Evolutionary conservation across 2,113 vertebrate species (phyloP).

Genomic region (Onychostoma macrolepis): DNA sequence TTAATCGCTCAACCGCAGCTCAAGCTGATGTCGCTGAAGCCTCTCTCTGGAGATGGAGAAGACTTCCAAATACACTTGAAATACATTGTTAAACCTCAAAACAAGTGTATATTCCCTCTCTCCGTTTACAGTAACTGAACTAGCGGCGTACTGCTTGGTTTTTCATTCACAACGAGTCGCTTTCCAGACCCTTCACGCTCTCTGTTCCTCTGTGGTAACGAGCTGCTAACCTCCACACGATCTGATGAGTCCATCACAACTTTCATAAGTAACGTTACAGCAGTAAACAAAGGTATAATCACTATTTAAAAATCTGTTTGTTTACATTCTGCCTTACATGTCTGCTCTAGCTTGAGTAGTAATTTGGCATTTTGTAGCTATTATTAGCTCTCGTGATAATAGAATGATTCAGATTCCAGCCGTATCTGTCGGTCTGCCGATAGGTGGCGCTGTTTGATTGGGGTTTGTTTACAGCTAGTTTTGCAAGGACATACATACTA

Average conservation of each 20-base stretch:
- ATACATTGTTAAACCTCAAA: not conserved
- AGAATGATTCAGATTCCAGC: not conserved
- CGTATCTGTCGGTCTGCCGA: not conserved
- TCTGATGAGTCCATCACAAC: not conserved
- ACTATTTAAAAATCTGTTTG: not conserved
- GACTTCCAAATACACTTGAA: not conserved
- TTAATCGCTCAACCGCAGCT: not conserved
- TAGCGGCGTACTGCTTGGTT: not conserved
- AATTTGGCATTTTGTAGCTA: not conserved
- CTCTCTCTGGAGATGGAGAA: not conserved
- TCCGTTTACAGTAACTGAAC: too few species aligned
- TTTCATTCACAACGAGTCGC: not conserved
- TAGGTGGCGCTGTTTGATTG: not conserved
- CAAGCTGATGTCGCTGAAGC: not conserved
- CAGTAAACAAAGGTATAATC: not conserved
- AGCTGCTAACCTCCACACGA: not conserved
- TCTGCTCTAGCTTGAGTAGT: not conserved
- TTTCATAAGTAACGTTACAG: not conserved
- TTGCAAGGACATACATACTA: not conserved
- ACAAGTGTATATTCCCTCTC: not conserved
- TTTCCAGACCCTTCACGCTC: not conserved
- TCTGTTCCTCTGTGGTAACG: not conserved
- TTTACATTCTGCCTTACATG: too few species aligned
- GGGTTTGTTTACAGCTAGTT: not conserved
- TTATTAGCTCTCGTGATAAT: not conserved